Conservation (phyloP, 2,113 vertebrate species). For the Bubo blakistoni region DNA sequence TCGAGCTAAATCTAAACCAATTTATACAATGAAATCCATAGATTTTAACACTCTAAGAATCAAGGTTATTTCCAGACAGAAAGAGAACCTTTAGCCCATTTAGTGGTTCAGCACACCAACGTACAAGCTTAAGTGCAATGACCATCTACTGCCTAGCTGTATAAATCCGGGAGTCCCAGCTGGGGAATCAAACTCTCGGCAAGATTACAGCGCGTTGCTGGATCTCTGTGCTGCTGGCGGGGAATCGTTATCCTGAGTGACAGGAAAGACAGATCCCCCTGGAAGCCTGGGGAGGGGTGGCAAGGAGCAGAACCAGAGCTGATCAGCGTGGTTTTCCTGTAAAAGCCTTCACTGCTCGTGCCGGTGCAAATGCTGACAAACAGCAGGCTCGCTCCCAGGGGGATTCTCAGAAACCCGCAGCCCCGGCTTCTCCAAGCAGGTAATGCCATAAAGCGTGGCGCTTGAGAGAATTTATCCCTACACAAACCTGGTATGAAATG, state of each 20-base stretch:
- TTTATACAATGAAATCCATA: neutral
- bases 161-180: slow-evolving; percentile 59
- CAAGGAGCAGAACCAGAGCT: slow-evolving; percentile 37
- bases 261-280: slow-evolving; percentile 67
- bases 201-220: slow-evolving; percentile 70
- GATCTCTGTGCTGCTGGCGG: slow-evolving; percentile 55
- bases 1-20: neutral
- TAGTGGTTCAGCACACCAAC: neutral
- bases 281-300: slow-evolving; percentile 34
- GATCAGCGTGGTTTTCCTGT: slow-evolving; percentile 36
- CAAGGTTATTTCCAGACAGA: slow-evolving; percentile 6
- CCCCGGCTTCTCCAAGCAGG: neutral
- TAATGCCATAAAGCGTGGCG: slow-evolving; percentile 18
- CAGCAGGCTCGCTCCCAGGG: slow-evolving; percentile 22
- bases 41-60: neutral
- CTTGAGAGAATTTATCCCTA: slow-evolving; percentile 5
- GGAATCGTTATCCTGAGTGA: slow-evolving; percentile 72
- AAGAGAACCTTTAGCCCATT: neutral
- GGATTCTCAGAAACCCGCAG: slow-evolving; percentile 29
- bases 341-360: slow-evolving; percentile 37
- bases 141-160: slow-evolving; percentile 24
- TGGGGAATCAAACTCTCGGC: slow-evolving; percentile 62
- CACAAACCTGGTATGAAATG: neutral
- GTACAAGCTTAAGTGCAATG: neutral
- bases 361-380: slow-evolving; percentile 50